Evolutionary conservation across 2,888 invertebrate genomes (phyloP), one percentile per base, ranked within the genome.

Genomic region (Hyposoter dolosus): DNA sequence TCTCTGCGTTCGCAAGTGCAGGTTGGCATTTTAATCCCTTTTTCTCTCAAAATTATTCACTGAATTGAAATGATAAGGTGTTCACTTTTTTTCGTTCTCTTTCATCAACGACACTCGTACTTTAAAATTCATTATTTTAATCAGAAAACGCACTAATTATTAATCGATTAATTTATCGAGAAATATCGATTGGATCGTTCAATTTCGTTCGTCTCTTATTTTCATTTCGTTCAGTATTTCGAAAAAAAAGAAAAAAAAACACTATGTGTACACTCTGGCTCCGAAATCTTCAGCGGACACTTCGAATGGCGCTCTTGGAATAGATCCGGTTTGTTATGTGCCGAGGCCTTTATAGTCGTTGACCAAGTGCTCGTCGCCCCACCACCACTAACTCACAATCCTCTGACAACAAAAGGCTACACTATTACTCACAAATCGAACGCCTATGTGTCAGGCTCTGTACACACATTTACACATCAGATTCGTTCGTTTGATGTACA

Each of bases 11-110:
- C 86, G 76, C 93, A 93, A 23, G 89, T 87, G 72, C 93, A 93
- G 35, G 89, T 90, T 17, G 93, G 91, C 93, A 93, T 93, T 69
- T 86, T 82, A n/a, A 17, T 66, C 66, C 65, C 43, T 23, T 72
- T 65, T 23, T 40, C 15, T 72, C 28, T 50, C 3, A 28, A 28
- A 28, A 28, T 28, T 28, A 28, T 28, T 28, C 28, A 28, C 28
- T 28, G 28, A 28, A 28, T 28, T 28, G 5, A 10, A 5, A 35
- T 19, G 15, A 43, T 45, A n/a, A 6, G 23, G 23, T 15, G 23
- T 23, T 45, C 28, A 69, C 69, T 40, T 17, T 28, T 69, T 28
- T 28, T 28, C 19, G 23, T 9, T 17, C 12, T 45, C 28, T 1
- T 47, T 69, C 40, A 35, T 0, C 35, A 1, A 35, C 19, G 17